Evolutionary conservation across 1,140 invertebrate genomes (phyloP), one percentile per base, ranked within the genome.

Genomic region (Monomorium pharaonis): DNA sequence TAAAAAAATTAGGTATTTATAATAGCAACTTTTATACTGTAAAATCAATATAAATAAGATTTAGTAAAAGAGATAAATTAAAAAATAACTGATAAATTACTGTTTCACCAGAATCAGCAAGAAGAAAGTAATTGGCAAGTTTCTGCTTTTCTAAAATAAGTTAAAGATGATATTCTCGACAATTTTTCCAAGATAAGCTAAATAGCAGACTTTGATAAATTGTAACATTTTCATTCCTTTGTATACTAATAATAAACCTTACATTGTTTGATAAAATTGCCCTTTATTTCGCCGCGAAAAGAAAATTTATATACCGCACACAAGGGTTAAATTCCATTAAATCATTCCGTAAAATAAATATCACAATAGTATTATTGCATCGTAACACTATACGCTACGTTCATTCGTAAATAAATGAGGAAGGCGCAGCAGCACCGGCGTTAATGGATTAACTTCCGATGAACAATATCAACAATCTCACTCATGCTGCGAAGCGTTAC

Each of bases 391-490:
- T 14, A 18, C 24, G n/a, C 18, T 7, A 16, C 14, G 24, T 42
- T 72, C 18, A 27, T 44, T 37, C 27, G 27, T 67, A 37, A 44
- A 72, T 47, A 74, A 83, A 47, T 10, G 51, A 58, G 24, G 49
- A 12, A 49, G 49, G 14, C 3, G 24, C 33, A 74, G 72, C 78
- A 58, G n/a, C n/a, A 74, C 58, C 37, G 78, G 21, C 37, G 33
- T 47, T 83, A 72, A 83, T 72, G 78, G 37, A 83, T 83, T 83
- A 74, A 83, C 44, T 70, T 58, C 27, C 51, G 44, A 16, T 30
- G 51, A 58, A 83, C 67, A 83, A 72, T 83, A 44, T 24, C 12
- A 30, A 58, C 67, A 83, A 83, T 83, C 65, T 80, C 10, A 1
- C 65, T 37, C 67, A 27, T n/a, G 24, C 33, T 21, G 65, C 21